Base-by-base conservation (phyloP, 1,140 invertebrate species). In the Drosophila yakuba region DNA sequence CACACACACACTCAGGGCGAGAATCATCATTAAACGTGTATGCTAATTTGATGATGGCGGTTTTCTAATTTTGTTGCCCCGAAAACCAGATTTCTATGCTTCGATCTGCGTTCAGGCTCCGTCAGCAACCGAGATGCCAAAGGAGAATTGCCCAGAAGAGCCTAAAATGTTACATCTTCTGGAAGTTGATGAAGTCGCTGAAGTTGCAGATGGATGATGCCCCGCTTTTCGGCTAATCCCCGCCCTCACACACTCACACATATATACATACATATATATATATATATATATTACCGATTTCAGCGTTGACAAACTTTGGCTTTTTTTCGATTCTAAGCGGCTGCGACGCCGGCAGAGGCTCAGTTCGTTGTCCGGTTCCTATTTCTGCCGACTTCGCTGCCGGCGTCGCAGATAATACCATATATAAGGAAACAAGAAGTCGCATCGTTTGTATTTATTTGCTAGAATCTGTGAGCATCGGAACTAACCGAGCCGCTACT, bases 341-440 rank as follows among this genome's bases (percentile, higher is more conserved):
- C 38, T 15, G 44, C 59, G 72, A 47, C 62, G 36, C 35, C 48
- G 36, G 32, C 61, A 38, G 58, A n/a, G 44, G 14, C 20, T n/a
- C 38, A 51, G 64, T 66, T 68, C 64, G 64, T 68, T 68, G 64
- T 68, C 64, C 47, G 64, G 64, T 68, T 68, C 63, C 64, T 43
- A 51, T 32, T 43, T 44, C 43, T 23, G 57, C 7, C 63, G 44
- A 58, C 60, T 55, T 43, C 60, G 60, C 60, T n/a, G 60, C 38
- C 15, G 41, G 61, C 41, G 44, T 17, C 23, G 50, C 52, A 38
- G 62, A 72, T 61, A 64, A 78, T 75, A 85, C 51, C 68, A 91
- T 91, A 91, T 91, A 91, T 81, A 91, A 91, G 88, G 88, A 91
- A 91, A 91, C 88, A 77, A 91, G 88, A 91, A 77, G 88, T 75